Evolutionary conservation across 2,888 invertebrate species (phyloP), one percentile per base, ranked within the genome.

Genomic region (Scaeva pyrastri): DNA sequence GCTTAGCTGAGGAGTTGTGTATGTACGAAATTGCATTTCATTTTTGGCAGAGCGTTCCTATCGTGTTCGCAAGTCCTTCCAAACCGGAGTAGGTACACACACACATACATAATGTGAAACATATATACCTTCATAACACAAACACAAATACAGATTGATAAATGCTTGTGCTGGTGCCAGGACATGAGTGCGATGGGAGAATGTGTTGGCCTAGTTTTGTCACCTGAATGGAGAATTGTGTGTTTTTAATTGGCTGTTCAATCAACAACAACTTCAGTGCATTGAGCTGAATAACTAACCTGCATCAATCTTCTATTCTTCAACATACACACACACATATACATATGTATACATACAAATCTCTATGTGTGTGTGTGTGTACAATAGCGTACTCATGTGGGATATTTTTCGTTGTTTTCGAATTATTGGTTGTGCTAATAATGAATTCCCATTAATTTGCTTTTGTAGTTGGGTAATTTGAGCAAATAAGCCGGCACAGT

Each of bases 201-300:
- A 45, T 71, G 36, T 71, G 36, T 71, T 78, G 64, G 45, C 78
- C 77, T 56, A 41, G 43, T 43, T 77, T 52, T 12, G 31, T 36
- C 41, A 50, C 52, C 21, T 55, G 19, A 52, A 14, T 7, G 16
- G 41, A 52, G 12, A 41, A 19, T 55, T 23, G 19, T 56, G 26
- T 26, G 55, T 72, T 64, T 72, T 52, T 52, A 78, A 72, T 78
- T 78, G 78, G 56, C 48, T 43, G 43, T n/a, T 43, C 21, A 52
- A 73, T 48, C 60, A 60, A 41, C 41, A 60, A 21, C 39, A 41
- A 26, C 5, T 26, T 6, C 26, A 26, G 39, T 50, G 36, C 31
- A 14, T 26, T 58, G 55, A 68, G 21, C 14, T 48, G 48, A 12
- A 21, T 11, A 12, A 21, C 12, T 21, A 14, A 19, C 8, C 14